Evolutionary conservation across 2,888 invertebrate genomes (phyloP).

Genomic region (Hydraecia micacea): DNA sequence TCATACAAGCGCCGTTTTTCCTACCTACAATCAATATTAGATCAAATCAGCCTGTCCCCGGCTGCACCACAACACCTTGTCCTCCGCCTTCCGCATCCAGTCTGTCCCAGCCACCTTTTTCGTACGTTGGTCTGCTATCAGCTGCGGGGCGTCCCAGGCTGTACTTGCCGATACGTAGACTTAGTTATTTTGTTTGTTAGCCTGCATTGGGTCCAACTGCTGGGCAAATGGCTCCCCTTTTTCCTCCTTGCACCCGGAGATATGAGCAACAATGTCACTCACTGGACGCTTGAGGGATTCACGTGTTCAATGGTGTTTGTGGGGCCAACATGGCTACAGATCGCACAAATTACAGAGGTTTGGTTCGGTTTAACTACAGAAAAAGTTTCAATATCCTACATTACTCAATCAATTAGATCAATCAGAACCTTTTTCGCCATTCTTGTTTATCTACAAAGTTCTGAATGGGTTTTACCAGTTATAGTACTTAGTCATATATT

Average conservation of each 20-base stretch:
- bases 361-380: no score
- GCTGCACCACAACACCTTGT: no score
- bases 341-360: background rate
- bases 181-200: no score
- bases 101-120: no score
- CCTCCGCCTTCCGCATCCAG: no score
- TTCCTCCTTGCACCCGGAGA: background rate
- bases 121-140: no score
- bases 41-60: no score
- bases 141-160: no score
- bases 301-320: background rate
- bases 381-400: background rate
- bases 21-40: no score
- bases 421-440: constrained; percentile 8
- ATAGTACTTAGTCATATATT: constrained; percentile 27
- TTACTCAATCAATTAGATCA: constrained; percentile 11
- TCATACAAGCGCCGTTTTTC: no score
- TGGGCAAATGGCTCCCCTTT: background rate
- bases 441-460: background rate
- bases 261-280: background rate
- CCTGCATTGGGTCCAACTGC: no score
- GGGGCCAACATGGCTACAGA: background rate
- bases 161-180: no score
- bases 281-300: background rate
- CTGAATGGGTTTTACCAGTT: constrained; percentile 13